Evolutionary conservation across 2,113 vertebrate species (phyloP).

Genomic region (Pseudonaja textilis): DNA sequence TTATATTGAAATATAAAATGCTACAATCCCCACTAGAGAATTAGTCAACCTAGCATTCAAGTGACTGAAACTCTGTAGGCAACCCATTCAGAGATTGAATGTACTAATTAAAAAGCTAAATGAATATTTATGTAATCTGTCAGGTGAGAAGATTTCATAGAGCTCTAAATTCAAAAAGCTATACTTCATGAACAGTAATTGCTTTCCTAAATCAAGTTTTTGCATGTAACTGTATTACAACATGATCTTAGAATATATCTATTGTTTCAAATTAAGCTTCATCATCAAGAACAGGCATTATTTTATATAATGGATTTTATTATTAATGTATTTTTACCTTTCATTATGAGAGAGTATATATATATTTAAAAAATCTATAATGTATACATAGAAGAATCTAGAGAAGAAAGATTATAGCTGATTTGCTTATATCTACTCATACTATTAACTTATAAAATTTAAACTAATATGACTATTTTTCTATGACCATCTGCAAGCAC

Average conservation of each 20-base stretch:
- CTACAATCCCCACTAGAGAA: not conserved
- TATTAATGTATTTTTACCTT: not conserved
- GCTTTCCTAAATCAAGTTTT: constrained; percentile 10
- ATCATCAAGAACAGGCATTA: not conserved
- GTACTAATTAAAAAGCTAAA: constrained; percentile 35
- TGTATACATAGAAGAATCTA: not conserved
- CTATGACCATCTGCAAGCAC: not conserved
- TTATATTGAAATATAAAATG: constrained; percentile 8
- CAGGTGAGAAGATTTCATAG: constrained; percentile 11
- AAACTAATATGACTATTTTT: not conserved
- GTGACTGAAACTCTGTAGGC: constrained; percentile 6
- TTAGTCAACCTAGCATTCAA: not conserved
- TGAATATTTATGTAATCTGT: constrained; percentile 28
- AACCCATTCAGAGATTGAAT: constrained; percentile 15
- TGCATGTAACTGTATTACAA: not conserved
- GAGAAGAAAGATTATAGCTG: not conserved
- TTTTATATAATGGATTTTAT: not conserved
- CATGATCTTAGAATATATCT: constrained; percentile 8
- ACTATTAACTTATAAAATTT: not conserved
- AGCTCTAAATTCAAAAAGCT: constrained; percentile 13
- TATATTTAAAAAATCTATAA: not conserved
- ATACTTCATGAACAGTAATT: constrained; percentile 12
- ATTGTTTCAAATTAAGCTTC: not conserved
- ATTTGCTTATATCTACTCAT: not conserved
- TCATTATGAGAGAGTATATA: not conserved